phyloP scores from a whole-genome alignment of 2,888 invertebrate genomes.

The Holacanthella duospinosa region DNA sequence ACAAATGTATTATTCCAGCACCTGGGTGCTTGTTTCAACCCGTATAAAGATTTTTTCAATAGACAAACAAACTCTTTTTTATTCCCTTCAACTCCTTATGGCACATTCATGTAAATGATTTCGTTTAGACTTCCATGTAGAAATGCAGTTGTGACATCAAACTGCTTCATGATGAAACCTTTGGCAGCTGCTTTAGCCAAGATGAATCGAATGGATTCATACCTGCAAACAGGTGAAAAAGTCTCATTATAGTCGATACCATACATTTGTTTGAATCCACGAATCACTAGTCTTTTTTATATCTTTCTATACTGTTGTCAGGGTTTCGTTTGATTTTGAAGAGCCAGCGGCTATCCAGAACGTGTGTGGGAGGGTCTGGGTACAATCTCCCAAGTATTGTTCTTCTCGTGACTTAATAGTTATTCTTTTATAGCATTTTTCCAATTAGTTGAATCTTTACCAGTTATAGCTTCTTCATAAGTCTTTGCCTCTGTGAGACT shows the following conservation, averaged over 20 bases:
- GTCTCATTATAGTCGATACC: not conserved
- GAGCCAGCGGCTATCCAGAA: not conserved
- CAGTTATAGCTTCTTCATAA: not conserved
- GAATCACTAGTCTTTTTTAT: not conserved
- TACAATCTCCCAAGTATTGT: not conserved
- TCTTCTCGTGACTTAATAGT: not conserved
- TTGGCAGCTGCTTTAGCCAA: not conserved
- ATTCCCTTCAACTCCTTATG: not conserved
- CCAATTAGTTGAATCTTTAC: not conserved
- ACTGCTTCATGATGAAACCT: not conserved
- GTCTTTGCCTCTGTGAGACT: not conserved
- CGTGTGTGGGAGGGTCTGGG: not conserved
- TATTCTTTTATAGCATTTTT: not conserved
- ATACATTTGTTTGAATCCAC: not conserved
- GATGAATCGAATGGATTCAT: not conserved
- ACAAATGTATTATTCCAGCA: not conserved
- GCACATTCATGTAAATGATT: not conserved
- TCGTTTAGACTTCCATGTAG: not conserved
- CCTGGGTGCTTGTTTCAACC: not conserved
- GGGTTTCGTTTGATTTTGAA: not conserved
- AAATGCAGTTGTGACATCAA: not conserved
- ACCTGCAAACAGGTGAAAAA: not conserved
- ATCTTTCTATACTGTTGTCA: not conserved
- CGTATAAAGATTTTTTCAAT: not conserved
- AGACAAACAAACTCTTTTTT: not conserved